phyloP scores from a whole-genome alignment of 2,797 vertebrate species.

The Pogoniulus pusillus region DNA sequence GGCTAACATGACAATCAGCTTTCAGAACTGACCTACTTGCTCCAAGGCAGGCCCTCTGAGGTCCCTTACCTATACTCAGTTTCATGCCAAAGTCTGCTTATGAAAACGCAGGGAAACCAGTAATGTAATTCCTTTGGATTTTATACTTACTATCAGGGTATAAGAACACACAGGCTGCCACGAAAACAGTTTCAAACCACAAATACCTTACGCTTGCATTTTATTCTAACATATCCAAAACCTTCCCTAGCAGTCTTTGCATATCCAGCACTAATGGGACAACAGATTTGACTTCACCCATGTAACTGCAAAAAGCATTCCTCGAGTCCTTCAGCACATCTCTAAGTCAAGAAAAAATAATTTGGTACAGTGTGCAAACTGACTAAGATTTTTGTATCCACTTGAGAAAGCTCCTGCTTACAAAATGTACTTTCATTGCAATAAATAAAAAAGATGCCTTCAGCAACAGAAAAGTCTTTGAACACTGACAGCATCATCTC shows the following conservation, averaged over 20 bases:
- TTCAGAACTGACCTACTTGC: background rate
- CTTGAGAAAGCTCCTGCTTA: background rate
- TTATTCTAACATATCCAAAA: background rate
- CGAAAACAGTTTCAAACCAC: background rate
- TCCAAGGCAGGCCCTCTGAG: background rate
- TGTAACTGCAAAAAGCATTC: background rate
- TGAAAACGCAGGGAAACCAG: background rate
- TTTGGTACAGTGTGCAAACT: background rate
- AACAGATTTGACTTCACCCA: background rate
- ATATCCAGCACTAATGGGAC: background rate
- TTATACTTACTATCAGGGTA: background rate
- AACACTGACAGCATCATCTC: background rate
- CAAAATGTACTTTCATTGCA: background rate
- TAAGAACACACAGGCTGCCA: background rate
- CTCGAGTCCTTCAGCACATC: background rate
- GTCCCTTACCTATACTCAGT: background rate
- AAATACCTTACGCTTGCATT: background rate
- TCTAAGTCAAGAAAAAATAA: background rate
- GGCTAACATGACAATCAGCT: background rate
- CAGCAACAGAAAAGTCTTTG: background rate
- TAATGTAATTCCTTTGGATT: background rate
- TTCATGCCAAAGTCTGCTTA: background rate
- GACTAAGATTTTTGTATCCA: background rate
- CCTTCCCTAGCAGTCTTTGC: background rate
- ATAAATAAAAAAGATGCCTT: background rate